These are phyloP conservation scores for Cheiracanthium punctorium DNA, from an alignment of 2,888 invertebrate species.

Conservation along the genomic window DNA sequence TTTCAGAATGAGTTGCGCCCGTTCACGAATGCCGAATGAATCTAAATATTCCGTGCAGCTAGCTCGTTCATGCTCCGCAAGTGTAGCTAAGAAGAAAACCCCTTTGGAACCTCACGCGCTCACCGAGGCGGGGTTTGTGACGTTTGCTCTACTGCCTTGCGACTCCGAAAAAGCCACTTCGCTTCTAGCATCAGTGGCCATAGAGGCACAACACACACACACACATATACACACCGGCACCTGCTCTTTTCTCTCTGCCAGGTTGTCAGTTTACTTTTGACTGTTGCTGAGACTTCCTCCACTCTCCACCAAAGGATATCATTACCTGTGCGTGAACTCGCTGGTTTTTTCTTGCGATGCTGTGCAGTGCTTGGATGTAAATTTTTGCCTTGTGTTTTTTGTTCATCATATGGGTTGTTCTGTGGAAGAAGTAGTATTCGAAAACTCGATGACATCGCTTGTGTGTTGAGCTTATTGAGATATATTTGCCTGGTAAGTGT, in stretches of 20 bases:
- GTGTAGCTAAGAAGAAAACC: conserved; percentile 36
- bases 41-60: no score
- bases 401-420: no score
- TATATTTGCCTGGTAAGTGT: no score
- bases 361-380: neutral
- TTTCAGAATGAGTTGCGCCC: no score
- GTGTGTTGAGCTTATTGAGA: no score
- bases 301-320: neutral
- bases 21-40: no score
- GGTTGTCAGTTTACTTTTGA: conserved; percentile 19
- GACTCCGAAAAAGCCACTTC: conserved; percentile 35
- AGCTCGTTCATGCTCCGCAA: no score
- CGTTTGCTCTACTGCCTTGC: conserved; percentile 41
- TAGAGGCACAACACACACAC: conserved; percentile 36
- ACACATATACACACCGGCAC: conserved; percentile 19
- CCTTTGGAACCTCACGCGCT: conserved; percentile 24
- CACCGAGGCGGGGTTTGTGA: conserved; percentile 63
- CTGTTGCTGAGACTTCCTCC: neutral
- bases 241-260: conserved; percentile 39
- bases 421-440: no score
- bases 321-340: neutral
- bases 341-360: neutral
- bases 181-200: conserved; percentile 42
- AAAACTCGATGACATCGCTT: no score
- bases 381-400: neutral